These are phyloP conservation scores for Cranoglanis bouderius DNA, from an alignment of 2,113 vertebrate genomes.

Conservation along the genomic window DNA sequence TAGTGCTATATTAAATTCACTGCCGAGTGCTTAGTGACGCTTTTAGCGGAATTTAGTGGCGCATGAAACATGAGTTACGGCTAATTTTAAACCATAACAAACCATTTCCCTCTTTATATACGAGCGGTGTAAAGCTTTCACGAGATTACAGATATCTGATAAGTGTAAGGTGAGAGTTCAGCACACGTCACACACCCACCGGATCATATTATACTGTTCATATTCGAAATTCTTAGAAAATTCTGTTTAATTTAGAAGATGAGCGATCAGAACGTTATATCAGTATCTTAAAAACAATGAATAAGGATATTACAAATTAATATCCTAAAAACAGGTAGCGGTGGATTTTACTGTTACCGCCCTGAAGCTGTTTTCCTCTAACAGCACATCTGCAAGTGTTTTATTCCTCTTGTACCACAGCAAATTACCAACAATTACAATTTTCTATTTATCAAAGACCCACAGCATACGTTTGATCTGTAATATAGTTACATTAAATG, in stretches of 20 bases:
- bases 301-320: too few relatives aligned
- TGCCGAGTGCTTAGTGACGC: background rate
- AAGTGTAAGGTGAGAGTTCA: background rate
- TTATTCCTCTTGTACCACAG: too few relatives aligned
- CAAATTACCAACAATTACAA: too few relatives aligned
- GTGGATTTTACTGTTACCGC: too few relatives aligned
- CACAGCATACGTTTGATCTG: too few relatives aligned
- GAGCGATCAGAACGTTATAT: background rate
- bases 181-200: background rate
- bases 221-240: background rate
- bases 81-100: conserved; percentile 1
- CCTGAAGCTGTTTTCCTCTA: background rate
- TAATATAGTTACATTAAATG: background rate
- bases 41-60: background rate
- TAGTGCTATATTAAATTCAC: background rate
- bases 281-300: too few relatives aligned
- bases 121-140: background rate
- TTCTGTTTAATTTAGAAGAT: background rate
- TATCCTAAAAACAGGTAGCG: too few relatives aligned
- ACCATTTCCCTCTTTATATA: background rate
- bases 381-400: too few relatives aligned
- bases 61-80: background rate
- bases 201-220: background rate
- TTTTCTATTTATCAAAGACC: too few relatives aligned
- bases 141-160: background rate